phyloP scores from a whole-genome alignment of 1,140 invertebrate genomes.

The Procambarus virginalis region DNA sequence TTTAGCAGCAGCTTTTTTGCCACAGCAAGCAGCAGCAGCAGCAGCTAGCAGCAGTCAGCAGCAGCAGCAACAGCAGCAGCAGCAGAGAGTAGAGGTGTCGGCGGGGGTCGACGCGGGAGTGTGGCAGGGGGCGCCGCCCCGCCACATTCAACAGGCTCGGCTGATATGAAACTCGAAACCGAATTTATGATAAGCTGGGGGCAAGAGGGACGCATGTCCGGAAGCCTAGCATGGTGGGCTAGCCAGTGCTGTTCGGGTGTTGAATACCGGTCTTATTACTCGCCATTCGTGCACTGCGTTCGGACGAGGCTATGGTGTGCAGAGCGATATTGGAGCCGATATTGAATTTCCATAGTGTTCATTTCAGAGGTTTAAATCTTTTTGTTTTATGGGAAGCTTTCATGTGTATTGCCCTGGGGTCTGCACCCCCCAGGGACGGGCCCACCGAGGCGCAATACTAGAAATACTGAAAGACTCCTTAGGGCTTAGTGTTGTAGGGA shows the following conservation, averaged over 20 bases:
- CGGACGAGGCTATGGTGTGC: slow-evolving; percentile 7
- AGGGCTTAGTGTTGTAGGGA: too few relatives aligned
- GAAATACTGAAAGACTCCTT: too few relatives aligned
- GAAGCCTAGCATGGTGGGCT: not conserved
- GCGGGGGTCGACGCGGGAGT: too few relatives aligned
- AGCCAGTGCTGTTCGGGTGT: not conserved
- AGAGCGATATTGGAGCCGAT: slow-evolving; percentile 27
- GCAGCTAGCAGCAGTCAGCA: too few relatives aligned
- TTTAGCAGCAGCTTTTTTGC: too few relatives aligned
- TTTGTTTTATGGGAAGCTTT: not conserved
- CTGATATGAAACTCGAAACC: not conserved
- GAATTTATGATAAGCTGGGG: not conserved
- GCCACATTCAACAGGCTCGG: slow-evolving; percentile 4
- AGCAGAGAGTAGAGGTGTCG: too few relatives aligned
- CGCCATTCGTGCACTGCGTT: not conserved
- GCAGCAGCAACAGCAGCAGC: too few relatives aligned
- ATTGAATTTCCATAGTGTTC: slow-evolving; percentile 25
- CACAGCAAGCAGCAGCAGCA: too few relatives aligned
- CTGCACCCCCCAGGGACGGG: too few relatives aligned
- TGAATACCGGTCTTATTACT: not conserved
- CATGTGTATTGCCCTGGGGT: not conserved
- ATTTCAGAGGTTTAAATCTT: slow-evolving; percentile 24
- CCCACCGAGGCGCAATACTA: too few relatives aligned
- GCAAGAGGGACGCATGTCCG: not conserved
- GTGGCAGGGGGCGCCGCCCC: not conserved